Conservation (phyloP, 1,140 invertebrate species). For the Phymorhynchus buccinoides region DNA sequence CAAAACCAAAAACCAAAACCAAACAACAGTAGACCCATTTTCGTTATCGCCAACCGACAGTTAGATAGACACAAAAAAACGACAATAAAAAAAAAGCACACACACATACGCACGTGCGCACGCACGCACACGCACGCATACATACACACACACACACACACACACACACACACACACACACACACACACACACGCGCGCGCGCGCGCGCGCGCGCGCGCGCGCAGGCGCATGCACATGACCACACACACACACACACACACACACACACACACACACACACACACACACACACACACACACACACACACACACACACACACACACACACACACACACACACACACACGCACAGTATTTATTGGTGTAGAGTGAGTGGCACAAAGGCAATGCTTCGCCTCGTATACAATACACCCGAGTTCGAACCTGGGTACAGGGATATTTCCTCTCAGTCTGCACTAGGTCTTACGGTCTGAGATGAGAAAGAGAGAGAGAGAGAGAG, state of each 20-base stretch:
- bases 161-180: background rate
- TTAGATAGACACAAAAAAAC: no score
- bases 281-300: background rate
- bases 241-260: background rate
- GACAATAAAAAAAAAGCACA: background rate
- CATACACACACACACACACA: background rate
- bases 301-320: background rate
- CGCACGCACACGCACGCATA: background rate
- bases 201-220: background rate
- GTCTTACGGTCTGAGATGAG: no score
- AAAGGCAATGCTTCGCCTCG: no score
- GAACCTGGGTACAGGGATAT: no score
- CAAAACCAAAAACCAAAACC: no score
- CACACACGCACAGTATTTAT: constrained; percentile 17
- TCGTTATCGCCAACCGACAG: no score
- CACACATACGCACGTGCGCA: background rate
- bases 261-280: background rate
- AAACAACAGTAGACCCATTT: no score
- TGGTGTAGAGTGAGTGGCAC: no score
- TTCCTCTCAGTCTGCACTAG: no score
- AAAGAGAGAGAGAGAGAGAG: no score
- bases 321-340: constrained; percentile 13
- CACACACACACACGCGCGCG: background rate
- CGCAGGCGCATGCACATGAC: background rate
- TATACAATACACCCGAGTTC: no score